Evolutionary conservation across 2,113 vertebrate genomes (phyloP), one percentile per base, ranked within the genome.

Genomic region (Pteronura brasiliensis): DNA sequence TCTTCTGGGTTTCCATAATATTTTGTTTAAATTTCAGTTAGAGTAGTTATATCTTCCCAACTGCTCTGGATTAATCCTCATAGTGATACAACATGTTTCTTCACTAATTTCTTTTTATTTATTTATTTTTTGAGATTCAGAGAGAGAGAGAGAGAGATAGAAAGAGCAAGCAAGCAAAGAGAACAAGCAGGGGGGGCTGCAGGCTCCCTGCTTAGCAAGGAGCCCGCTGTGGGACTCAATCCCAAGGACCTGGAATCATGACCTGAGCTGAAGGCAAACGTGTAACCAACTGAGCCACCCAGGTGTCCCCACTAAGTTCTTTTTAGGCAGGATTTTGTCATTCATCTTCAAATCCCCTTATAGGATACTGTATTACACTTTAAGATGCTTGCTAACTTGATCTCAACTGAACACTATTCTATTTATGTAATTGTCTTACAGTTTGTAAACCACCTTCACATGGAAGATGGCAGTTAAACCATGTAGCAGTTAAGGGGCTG

Each of bases 401-500:
- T 72, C 4, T 81, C 47, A 55, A 12, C 9, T 44, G 21, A 47
- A 59, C 13, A 34, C 5, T 34, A 31, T 44, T 47, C 27, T 44
- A 84, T 85, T 95, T 47, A n/a, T 14, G 13, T 20, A 93, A 83
- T 27, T 93, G 25, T 39, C 52, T 80, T 81, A 12, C 1, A 6
- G 18, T 47, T 63, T 61, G 42, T 69, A 65, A 63, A 42, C 81
- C 18, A 25, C 36, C n/a, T 81, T 95, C 20, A 10, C 44, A 21
- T 14, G 20, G 44, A 39, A 8, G 3, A 79, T 27, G 11, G 21
- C 52, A 84, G 4, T 52, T 11, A 20, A 82, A 69, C 47, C 21
- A 1, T 1, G 13, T 4, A 6, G 55, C 1, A 7, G 27, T 14
- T 52, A 84, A 65, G 17, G 0, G 11, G 11, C 20, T n/a, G 11